Evolutionary conservation across 2,113 vertebrate species (phyloP).

Genomic region (Entelurus aequoreus): DNA sequence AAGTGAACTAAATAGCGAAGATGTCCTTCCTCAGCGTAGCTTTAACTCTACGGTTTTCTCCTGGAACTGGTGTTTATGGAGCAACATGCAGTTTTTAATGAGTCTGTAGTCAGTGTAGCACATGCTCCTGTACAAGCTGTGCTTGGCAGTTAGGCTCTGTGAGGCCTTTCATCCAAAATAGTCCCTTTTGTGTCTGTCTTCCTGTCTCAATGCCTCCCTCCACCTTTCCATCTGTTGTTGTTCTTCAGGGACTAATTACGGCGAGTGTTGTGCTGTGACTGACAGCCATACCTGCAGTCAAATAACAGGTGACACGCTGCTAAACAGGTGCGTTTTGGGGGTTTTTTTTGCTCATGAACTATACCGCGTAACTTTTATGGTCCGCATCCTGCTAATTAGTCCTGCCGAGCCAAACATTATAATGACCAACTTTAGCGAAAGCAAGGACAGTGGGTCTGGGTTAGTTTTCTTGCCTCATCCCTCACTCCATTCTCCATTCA

Average conservation of each 20-base stretch:
- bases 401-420: constrained; percentile 32
- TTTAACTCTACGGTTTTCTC: too few species aligned
- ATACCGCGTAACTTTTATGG: constrained; percentile 37
- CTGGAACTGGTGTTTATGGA: too few species aligned
- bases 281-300: constrained; percentile 60
- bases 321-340: constrained; percentile 52
- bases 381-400: constrained; percentile 46
- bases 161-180: constrained; percentile 16
- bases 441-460: neutral
- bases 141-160: constrained; percentile 23
- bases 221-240: constrained; percentile 57
- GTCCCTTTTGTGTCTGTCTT: constrained; percentile 22
- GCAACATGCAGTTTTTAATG: too few species aligned
- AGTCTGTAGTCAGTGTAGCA: too few species aligned
- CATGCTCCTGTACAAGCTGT: constrained; percentile 8
- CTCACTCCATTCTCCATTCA: too few species aligned
- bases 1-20: too few species aligned
- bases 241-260: constrained; percentile 70
- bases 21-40: too few species aligned
- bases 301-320: constrained; percentile 55
- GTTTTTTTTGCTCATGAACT: constrained; percentile 31
- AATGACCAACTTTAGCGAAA: neutral
- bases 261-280: constrained; percentile 61
- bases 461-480: neutral
- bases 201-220: constrained; percentile 24